These are phyloP conservation scores for Sisyra terminalis DNA, from an alignment of 2,888 invertebrate species.

Conservation along the genomic window DNA sequence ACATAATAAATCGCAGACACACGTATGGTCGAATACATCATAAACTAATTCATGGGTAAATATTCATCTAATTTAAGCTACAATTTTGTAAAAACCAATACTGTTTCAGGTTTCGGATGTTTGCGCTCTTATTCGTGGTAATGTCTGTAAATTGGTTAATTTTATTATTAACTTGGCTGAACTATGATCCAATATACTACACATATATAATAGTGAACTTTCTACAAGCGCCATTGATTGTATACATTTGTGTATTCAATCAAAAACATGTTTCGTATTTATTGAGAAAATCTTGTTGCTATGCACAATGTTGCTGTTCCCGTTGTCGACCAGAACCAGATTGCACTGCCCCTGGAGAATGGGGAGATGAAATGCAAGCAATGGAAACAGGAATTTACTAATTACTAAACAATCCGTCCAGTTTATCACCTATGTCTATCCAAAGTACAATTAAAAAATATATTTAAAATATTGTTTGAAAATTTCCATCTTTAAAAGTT, in stretches of 20 bases:
- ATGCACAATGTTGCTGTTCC: conserved; percentile 33
- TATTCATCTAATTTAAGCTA: conserved; percentile 4
- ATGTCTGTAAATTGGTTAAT: conserved; percentile 67
- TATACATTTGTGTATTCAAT: conserved; percentile 61
- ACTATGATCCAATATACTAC: conserved; percentile 55
- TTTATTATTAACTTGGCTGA: conserved; percentile 56
- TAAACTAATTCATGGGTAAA: conserved; percentile 67
- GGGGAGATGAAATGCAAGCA: conserved; percentile 81
- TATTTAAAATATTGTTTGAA: background rate
- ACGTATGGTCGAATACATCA: conserved; percentile 77
- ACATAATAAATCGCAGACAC: conserved; percentile 62
- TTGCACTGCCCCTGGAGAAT: conserved; percentile 42
- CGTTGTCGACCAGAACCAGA: conserved; percentile 44
- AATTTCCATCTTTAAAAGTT: too few species aligned
- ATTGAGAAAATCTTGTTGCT: conserved; percentile 64
- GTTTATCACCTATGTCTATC: background rate
- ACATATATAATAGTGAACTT: conserved; percentile 60
- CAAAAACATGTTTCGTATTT: conserved; percentile 67
- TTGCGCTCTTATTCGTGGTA: conserved; percentile 52
- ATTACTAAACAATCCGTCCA: conserved; percentile 5
- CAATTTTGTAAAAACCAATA: too few species aligned
- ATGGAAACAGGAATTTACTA: conserved; percentile 51
- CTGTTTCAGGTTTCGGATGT: conserved; percentile 59
- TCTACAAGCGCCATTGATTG: conserved; percentile 54
- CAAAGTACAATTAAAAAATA: background rate